A percentile compares a stretch with the other conserved stretches of the same genome.
Evolutionary conservation across 2,797 vertebrate species (phyloP).

Genomic region (Merluccius polli): DNA sequence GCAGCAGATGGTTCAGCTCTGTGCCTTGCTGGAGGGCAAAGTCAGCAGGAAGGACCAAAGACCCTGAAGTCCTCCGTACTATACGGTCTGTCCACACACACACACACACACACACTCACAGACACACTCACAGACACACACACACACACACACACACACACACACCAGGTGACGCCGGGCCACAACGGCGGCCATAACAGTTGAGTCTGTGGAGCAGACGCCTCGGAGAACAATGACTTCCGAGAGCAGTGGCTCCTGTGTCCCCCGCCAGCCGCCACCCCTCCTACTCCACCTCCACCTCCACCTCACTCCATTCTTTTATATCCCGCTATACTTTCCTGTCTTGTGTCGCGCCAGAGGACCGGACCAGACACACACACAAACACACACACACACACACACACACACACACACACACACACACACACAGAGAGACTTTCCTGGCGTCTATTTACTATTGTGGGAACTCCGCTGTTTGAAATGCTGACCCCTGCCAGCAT

Average conservation of each 20-base stretch:
- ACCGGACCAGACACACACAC: slow-evolving; percentile 41
- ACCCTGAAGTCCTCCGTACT: too few relatives aligned
- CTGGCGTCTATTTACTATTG: background rate
- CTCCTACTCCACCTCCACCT: background rate
- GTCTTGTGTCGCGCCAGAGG: slow-evolving; percentile 77
- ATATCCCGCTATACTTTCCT: slow-evolving; percentile 68
- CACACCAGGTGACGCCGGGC: background rate
- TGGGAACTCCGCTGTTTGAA: slow-evolving; percentile 34
- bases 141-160: background rate
- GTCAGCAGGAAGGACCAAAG: background rate
- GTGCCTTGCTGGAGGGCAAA: background rate
- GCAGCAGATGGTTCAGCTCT: background rate
- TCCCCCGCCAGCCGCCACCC: slow-evolving; percentile 17
- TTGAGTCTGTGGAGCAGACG: slow-evolving; percentile 32
- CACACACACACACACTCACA: too few relatives aligned
- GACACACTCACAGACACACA: too few relatives aligned
- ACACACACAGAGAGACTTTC: background rate
- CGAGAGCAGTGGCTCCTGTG: slow-evolving; percentile 54
- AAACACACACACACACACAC: slow-evolving; percentile 14
- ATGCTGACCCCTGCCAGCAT: slow-evolving; percentile 28
- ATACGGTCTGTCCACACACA: too few relatives aligned
- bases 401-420: slow-evolving; percentile 12
- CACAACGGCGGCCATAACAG: background rate
- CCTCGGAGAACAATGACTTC: slow-evolving; percentile 72
- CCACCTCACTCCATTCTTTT: slow-evolving; percentile 68